phyloP scores from a whole-genome alignment of 2,888 invertebrate genomes.

The Rhimphoctona megacephalus region DNA sequence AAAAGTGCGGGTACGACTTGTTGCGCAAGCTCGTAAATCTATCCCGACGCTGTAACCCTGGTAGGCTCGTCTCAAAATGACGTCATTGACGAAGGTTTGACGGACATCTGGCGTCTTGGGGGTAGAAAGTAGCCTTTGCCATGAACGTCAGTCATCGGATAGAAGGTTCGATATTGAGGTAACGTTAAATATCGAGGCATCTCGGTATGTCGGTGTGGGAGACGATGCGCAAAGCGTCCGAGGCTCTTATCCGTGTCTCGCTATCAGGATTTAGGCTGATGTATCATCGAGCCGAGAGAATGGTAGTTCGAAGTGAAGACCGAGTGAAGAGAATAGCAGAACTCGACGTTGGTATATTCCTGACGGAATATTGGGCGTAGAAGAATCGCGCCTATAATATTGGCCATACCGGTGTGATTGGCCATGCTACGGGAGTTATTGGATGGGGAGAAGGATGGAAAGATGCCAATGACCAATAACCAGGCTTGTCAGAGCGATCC shows the following conservation, averaged over 20 bases:
- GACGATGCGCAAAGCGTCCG: not conserved
- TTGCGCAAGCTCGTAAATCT: slow-evolving; percentile 84
- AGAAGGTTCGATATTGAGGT: slow-evolving; percentile 33
- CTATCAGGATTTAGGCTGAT: slow-evolving; percentile 2
- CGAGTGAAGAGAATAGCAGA: slow-evolving; percentile 66
- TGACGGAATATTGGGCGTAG: slow-evolving; percentile 7
- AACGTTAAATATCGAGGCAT: not conserved
- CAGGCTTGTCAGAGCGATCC: slow-evolving; percentile 3
- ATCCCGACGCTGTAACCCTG: slow-evolving; percentile 84
- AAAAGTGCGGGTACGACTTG: slow-evolving; percentile 74
- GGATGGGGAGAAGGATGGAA: not conserved
- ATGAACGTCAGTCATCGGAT: not conserved
- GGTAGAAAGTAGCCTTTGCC: not conserved
- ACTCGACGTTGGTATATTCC: slow-evolving; percentile 60
- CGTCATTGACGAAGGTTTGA: slow-evolving; percentile 84
- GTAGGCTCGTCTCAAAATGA: slow-evolving; percentile 84
- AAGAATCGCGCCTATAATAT: not conserved
- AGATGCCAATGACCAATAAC: slow-evolving; percentile 20
- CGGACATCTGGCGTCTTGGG: slow-evolving; percentile 79
- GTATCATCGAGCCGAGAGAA: slow-evolving; percentile 20
- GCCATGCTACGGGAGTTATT: slow-evolving; percentile 4
- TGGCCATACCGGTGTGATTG: not conserved
- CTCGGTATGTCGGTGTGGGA: not conserved
- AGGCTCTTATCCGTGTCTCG: slow-evolving; percentile 1
- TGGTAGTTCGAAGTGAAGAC: slow-evolving; percentile 58